Evolutionary conservation across 2,888 invertebrate genomes (phyloP).

Genomic region (Dryadula phaetusa): DNA sequence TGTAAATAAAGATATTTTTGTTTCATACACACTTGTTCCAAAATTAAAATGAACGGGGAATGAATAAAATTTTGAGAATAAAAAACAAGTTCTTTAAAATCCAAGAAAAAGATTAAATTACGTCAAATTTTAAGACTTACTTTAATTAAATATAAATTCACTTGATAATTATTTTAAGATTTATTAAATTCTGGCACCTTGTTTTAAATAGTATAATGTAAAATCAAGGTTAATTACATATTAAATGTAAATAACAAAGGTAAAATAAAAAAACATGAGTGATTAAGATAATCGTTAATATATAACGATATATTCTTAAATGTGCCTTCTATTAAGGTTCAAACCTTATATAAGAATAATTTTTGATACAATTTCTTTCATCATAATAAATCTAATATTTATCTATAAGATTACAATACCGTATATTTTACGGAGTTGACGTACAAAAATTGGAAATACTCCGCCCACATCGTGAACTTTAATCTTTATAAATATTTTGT

Average conservation of each 20-base stretch:
- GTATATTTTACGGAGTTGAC: constrained; percentile 5
- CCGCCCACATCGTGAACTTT: constrained; percentile 9
- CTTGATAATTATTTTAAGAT: background rate
- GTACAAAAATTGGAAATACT: constrained; percentile 3
- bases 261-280: constrained; percentile 4
- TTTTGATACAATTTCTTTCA: background rate
- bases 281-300: background rate
- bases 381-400: background rate
- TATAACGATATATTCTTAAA: background rate
- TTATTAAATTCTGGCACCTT: background rate
- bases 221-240: constrained; percentile 2
- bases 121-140: background rate
- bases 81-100: background rate
- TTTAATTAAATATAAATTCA: background rate
- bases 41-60: background rate
- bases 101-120: background rate
- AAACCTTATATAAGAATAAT: background rate
- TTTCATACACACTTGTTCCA: background rate
- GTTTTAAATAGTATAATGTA: background rate
- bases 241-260: constrained; percentile 3
- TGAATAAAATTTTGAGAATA: background rate
- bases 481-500: constrained; percentile 21
- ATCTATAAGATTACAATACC: background rate
- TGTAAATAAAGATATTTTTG: background rate
- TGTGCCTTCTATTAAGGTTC: background rate